These are phyloP conservation scores for Miltochrista miniata DNA, from an alignment of 2,888 invertebrate genomes.

Conservation along the genomic window DNA sequence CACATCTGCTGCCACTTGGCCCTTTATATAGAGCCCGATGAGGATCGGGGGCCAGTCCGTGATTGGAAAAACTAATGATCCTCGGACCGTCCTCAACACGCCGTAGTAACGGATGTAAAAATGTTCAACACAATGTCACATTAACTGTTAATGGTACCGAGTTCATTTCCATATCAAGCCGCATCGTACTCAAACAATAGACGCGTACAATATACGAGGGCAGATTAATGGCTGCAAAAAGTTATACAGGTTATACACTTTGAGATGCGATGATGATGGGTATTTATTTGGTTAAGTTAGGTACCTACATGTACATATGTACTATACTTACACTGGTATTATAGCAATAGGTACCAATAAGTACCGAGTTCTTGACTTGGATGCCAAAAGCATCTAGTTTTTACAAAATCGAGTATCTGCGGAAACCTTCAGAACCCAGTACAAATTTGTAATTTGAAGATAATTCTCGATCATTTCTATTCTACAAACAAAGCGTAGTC, in stretches of 20 bases:
- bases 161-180: constrained; percentile 73
- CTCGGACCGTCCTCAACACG: constrained; percentile 51
- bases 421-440: too few relatives aligned
- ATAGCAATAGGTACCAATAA: too few relatives aligned
- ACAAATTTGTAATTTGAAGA: too few relatives aligned
- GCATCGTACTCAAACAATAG: constrained; percentile 57
- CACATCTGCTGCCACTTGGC: constrained; percentile 28
- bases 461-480: too few relatives aligned
- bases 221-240: constrained; percentile 53
- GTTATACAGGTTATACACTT: background rate
- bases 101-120: constrained; percentile 56
- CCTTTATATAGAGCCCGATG: constrained; percentile 58
- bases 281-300: too few relatives aligned
- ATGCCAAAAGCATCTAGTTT: too few relatives aligned
- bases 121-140: constrained; percentile 71
- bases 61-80: constrained; percentile 72
- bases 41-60: constrained; percentile 59
- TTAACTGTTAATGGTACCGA: constrained; percentile 68
- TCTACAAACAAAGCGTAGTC: too few relatives aligned
- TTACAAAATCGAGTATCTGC: too few relatives aligned
- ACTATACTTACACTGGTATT: background rate
- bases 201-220: constrained; percentile 35
- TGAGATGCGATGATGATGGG: too few relatives aligned
- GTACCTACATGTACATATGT: background rate
- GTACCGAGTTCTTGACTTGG: too few relatives aligned